A percentile compares a stretch with the other conserved stretches of the same genome.
Conservation (phyloP, 2,888 invertebrate genomes). For the Tipula lateralis region DNA sequence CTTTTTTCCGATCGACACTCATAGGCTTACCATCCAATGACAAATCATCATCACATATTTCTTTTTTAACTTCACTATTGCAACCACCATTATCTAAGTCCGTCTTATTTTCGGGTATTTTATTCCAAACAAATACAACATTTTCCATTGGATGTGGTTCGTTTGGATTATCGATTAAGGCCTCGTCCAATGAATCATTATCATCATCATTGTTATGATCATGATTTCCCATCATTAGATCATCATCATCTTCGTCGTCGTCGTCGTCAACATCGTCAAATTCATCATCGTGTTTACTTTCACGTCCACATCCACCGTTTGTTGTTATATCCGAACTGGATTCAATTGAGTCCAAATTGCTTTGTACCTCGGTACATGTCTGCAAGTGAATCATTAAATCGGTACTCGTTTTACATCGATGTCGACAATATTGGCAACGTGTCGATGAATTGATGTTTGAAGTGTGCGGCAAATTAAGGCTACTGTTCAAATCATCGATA, state of each 20-base stretch:
- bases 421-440: slow-evolving; percentile 79
- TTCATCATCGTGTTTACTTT: slow-evolving; percentile 41
- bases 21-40: slow-evolving; percentile 30
- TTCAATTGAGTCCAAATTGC: slow-evolving; percentile 46
- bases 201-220: slow-evolving; percentile 35
- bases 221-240: slow-evolving; percentile 37
- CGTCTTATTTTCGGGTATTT: slow-evolving; percentile 51
- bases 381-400: slow-evolving; percentile 72
- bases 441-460: slow-evolving; percentile 55
- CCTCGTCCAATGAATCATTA: slow-evolving; percentile 39
- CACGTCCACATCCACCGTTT: slow-evolving; percentile 31
- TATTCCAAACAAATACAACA: slow-evolving; percentile 77
- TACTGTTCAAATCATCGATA: slow-evolving; percentile 36
- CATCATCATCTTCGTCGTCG: slow-evolving; percentile 39
- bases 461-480: background rate
- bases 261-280: slow-evolving; percentile 48
- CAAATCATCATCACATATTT: slow-evolving; percentile 40
- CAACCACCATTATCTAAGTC: slow-evolving; percentile 46
- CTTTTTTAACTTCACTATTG: slow-evolving; percentile 37
- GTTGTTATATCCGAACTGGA: slow-evolving; percentile 38
- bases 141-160: slow-evolving; percentile 74
- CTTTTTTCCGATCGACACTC: background rate
- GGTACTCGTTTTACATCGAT: slow-evolving; percentile 77
- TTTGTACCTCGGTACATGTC: slow-evolving; percentile 59
- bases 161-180: slow-evolving; percentile 41